Base-by-base conservation (phyloP, 1,140 invertebrate species). In the Drosophila repleta region DNA sequence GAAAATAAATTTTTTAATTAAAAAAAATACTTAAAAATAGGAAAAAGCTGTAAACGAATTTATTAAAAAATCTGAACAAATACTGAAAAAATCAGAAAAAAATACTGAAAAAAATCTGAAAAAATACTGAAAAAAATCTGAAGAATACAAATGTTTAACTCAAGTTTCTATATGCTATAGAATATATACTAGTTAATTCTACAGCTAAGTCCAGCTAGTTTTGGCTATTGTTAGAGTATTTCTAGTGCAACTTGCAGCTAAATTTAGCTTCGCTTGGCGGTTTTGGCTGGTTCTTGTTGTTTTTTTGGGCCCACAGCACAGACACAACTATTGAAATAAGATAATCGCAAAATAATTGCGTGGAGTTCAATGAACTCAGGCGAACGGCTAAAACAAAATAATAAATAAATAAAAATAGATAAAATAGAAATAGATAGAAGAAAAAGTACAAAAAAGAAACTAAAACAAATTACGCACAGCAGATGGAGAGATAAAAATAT, bases 321-420 rank as follows among this genome's bases (percentile, higher is more conserved):
- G 53, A 55, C 39, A 45, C 24, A 55, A 46, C 51, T 55, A 63
- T 63, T 26, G 62, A 15, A 26, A 29, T 67, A 63, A 70, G 70
- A 71, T 83, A 83, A 84, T 84, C 74, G 80, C 76, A 51, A 80
- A 85, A 85, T 85, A 85, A 85, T 85, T 77, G 74, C 81, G 73
- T 7, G 5, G 15, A 68, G 81, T 85, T 85, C 81, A 48, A 49
- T 68, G 76, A 84, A 77, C 76, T 74, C 15, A 32, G 45, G 70
- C 29, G 58, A 52, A 55, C 39, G 17, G 39, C 39, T 41, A 41
- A 41, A 41, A 0, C 39, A 15, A 41, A n/a, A 24, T 68, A 18
- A 60, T 43, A 72, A 71, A 39, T 37, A 45, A 21, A 55, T 20
- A 48, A 58, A 61, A 58, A 61, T 39, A 55, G 17, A 67, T 52